Evolutionary conservation across 2,888 invertebrate genomes (phyloP), one percentile per base, ranked within the genome.

Genomic region (Nephrotoma appendiculata): DNA sequence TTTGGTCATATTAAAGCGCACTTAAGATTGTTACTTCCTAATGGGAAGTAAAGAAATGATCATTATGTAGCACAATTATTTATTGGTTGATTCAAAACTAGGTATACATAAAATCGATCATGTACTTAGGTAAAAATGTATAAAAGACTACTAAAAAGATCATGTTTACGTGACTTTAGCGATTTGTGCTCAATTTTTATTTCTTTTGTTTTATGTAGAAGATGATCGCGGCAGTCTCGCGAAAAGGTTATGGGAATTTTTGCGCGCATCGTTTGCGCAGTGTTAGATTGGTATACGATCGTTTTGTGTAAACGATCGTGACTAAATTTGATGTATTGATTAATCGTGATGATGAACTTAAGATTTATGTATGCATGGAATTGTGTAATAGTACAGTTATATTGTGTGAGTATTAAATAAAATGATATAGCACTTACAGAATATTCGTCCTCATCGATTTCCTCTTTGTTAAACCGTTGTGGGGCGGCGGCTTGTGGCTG

Each of bases 401-500:
- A 83, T 31, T 31, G 41, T 19, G n/a, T n/a, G n/a, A n/a, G 1
- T 83, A 41, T 31, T 31, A 31, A 31, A 31, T 31, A 1, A 31
- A 31, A 2, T 31, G 41, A 41, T 48, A 41, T 48, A 41, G 41
- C 9, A 86, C 86, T 86, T 86, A 86, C 86, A 42, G 12, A 5
- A 41, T 86, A 86, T 42, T 86, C 86, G 6, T 86, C 52, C 15
- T 86, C 86, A 7, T 86, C 86, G n/a, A 5, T 11, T 15, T 57
- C 52, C 12, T 52, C 52, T 52, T 86, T 52, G 41, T 86, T 41
- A 15, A 45, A 85, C 4, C 85, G 84, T 84, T 84, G 86, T 87
- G 87, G 87, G 88, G 88, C 87, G 87, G 87, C 43, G 87, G 86
- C 86, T 88, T 87, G 87, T 87, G 87, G 87, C 86, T 45, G 88